Conservation (phyloP, 2,113 vertebrate genomes). For the Sphaerodactylus townsendi region DNA sequence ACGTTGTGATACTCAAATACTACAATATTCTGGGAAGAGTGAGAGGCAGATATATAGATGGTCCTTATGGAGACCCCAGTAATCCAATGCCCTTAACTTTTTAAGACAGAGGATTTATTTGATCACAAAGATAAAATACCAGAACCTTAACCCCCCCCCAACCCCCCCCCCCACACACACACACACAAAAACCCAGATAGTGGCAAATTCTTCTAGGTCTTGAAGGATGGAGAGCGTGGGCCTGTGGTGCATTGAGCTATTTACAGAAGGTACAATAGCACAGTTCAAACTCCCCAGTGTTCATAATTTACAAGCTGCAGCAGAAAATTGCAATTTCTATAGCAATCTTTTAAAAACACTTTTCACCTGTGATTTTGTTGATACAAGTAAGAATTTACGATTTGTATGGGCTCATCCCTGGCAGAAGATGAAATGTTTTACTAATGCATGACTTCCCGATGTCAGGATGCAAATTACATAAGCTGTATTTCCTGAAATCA, state of each 20-base stretch:
- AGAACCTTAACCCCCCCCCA: too few relatives aligned
- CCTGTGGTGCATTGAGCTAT: neutral
- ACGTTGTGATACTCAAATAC: too few relatives aligned
- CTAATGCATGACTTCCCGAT: conserved; percentile 34
- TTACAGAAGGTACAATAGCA: neutral
- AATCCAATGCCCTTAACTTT: neutral
- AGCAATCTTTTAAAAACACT: conserved; percentile 3
- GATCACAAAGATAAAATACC: neutral
- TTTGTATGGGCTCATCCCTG: neutral
- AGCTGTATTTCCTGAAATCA: conserved; percentile 55
- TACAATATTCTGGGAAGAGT: too few relatives aligned
- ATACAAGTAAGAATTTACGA: conserved; percentile 12
- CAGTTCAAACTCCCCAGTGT: neutral
- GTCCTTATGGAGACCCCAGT: too few relatives aligned
- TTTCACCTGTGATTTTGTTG: conserved; percentile 23
- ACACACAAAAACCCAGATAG: neutral
- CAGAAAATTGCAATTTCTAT: conserved; percentile 20
- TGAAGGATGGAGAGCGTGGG: neutral
- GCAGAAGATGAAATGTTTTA: conserved; percentile 38
- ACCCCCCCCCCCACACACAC: neutral
- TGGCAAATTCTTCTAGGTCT: neutral
- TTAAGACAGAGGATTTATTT: neutral
- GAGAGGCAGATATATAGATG: too few relatives aligned
- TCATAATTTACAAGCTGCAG: neutral
- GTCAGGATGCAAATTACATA: conserved; percentile 47